Evolutionary conservation across 92 coral and sea anemone species (phyloP).

Genomic region (Zoanthus sansibaricus): DNA sequence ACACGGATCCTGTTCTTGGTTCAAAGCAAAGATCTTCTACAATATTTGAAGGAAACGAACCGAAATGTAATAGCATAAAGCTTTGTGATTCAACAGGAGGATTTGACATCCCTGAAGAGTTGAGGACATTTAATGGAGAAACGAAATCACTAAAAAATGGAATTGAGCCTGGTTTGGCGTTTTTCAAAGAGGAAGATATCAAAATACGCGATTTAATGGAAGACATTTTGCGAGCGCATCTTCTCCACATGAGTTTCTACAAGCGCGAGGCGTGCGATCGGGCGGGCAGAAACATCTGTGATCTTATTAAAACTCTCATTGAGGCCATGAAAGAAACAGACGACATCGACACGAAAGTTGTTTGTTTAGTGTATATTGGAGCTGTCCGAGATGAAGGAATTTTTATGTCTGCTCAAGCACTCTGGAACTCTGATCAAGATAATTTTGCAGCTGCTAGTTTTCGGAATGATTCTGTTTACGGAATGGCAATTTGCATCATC

Average conservation of each 20-base stretch:
- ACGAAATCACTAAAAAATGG: slow-evolving; percentile 7
- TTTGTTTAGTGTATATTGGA: slow-evolving; percentile 76
- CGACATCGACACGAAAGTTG: slow-evolving; percentile 70
- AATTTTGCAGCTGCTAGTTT: slow-evolving; percentile 88
- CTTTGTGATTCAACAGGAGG: not conserved
- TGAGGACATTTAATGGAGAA: slow-evolving; percentile 26
- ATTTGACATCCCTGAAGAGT: slow-evolving; percentile 12
- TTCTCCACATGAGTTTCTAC: slow-evolving; percentile 77
- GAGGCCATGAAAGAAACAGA: slow-evolving; percentile 79
- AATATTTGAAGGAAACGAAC: slow-evolving; percentile 40
- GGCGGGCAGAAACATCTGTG: slow-evolving; percentile 79
- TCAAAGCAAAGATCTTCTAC: slow-evolving; percentile 36
- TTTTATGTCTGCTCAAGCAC: slow-evolving; percentile 77
- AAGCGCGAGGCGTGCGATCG: slow-evolving; percentile 82
- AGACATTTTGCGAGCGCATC: slow-evolving; percentile 75
- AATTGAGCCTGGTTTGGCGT: slow-evolving; percentile 64
- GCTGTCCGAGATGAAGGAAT: slow-evolving; percentile 85
- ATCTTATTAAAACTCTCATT: slow-evolving; percentile 72
- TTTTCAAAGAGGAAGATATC: slow-evolving; percentile 85
- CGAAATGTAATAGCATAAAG: not conserved
- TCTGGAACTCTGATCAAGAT: slow-evolving; percentile 84
- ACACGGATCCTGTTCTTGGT: slow-evolving; percentile 74
- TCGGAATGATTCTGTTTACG: slow-evolving; percentile 81
- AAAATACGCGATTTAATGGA: slow-evolving; percentile 76
- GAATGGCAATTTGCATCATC: slow-evolving; percentile 71